Base-by-base conservation (phyloP, 1,140 invertebrate species). In the Drosophila sp. region DNA sequence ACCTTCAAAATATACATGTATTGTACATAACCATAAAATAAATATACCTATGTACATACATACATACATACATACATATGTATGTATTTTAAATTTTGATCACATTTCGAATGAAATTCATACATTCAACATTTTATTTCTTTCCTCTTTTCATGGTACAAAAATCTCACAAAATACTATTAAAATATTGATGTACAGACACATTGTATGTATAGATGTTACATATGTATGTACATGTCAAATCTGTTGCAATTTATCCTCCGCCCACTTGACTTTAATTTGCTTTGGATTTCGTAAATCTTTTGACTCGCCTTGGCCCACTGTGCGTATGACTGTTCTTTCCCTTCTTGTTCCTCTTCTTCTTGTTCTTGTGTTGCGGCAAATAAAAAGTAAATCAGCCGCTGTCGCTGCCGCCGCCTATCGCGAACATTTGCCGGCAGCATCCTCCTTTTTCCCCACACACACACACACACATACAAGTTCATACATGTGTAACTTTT, bases 261-360 rank as follows among this genome's bases (percentile, higher is more conserved):
- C 50, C 66, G 17, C 38, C 35, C 38, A 40, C 10, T 33, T 44
- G 44, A 50, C 44, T 27, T 17, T 47, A 50, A 64, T 54, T 72
- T 56, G 44, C 55, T 60, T 72, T 32, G 35, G 44, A 25, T 67
- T 75, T 75, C 71, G 63, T 75, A 75, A 75, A 75, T 60, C 32
- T 57, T 17, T 60, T 50, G 44, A 3, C 69, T 70, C 57, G 57
- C 61, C 47, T 38, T 57, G 47, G 29, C 61, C 69, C 71, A 72
- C 68, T 66, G 60, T 65, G 50, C 56, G 17, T 35, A 11, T 50
- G 44, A 3, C 44, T 47, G 4, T 6, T 25, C 44, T 50, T 25
- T 25, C 7, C n/a, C 44, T 50, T 50, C 7, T 50, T 7, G 2
- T 50, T 27, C 23, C 4, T 7, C 8, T 50, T 27, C 23, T 23